Base-by-base conservation (phyloP, 2,797 vertebrate genomes). In the Cebuella pygmaea region DNA sequence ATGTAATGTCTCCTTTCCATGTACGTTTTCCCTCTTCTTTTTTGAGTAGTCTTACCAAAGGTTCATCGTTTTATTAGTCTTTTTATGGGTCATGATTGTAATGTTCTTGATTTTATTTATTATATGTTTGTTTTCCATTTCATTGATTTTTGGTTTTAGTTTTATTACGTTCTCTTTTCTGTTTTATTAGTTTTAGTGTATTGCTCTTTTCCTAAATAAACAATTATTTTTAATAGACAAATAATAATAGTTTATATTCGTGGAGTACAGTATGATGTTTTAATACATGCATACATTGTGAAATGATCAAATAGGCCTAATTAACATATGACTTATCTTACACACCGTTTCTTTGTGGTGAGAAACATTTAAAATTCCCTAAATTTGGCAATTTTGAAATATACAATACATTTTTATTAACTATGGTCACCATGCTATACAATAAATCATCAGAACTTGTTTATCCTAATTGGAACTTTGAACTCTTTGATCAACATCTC, bases 1-100 rank as follows among this genome's bases (percentile, higher is more conserved):
- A 36, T 27, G 9, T 48, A n/a, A 20, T 46, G 0, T 0, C 12
- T 14, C 0, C 0, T 88, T 95, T 67, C 19, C 30, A 50, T 59
- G 17, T 41, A 19, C 52, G 17, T 64, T 41, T 67, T 44, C 11
- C 11, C 19, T 44, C 20, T 50, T 30, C 1, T n/a, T 19, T 46
- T 36, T 52, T 67, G 24, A 82, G 36, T 24, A 92, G 46, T 55
- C 12, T 52, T 61, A 17, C 36, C 33, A 44, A 36, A 44, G 13
- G 0, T 46, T 76, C 27, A 88, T 92, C 24, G 20, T 87, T 64
- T 86, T 76, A n/a, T 87, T 9, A 76, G 26, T 76, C 24, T 75
- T 79, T 78, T 82, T 46, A 46, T 82, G 81, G 22, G 55, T 10
- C 13, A 41, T 24, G 30, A 78, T 15, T 76, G 41, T 27, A 76